These are phyloP conservation scores for Strix uralensis DNA, from an alignment of 2,113 vertebrate genomes.

Conservation along the genomic window DNA sequence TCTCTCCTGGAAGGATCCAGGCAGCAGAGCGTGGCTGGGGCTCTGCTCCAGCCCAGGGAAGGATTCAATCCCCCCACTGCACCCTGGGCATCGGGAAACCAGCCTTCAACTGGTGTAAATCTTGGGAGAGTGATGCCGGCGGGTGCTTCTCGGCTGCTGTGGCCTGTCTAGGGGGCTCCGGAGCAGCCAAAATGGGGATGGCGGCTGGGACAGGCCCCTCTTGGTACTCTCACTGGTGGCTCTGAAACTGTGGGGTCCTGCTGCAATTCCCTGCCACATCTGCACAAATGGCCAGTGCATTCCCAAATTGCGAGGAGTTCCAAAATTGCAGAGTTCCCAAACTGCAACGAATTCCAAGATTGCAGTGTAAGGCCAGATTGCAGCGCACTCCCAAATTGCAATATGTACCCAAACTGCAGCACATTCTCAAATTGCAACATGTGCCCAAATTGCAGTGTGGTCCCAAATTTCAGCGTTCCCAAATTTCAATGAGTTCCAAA, in stretches of 20 bases:
- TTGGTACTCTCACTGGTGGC: neutral
- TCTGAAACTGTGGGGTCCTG: neutral
- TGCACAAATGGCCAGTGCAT: neutral
- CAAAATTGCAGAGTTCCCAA: neutral
- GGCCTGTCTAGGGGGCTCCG: neutral
- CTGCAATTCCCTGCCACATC: no score
- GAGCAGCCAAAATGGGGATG: neutral
- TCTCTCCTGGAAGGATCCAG: neutral
- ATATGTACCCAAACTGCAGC: no score
- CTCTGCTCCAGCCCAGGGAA: neutral
- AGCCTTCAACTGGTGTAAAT: neutral
- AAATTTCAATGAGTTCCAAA: no score
- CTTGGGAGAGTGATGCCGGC: accelerated
- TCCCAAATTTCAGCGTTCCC: no score
- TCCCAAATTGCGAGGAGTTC: neutral
- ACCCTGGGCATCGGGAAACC: neutral
- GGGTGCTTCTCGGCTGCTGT: neutral
- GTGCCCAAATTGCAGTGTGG: no score
- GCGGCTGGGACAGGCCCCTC: neutral
- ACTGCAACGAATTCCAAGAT: no score
- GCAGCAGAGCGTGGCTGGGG: neutral
- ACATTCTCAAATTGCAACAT: no score
- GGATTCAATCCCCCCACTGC: neutral
- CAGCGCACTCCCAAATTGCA: neutral
- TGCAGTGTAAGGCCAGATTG: neutral